Base-by-base conservation (phyloP, 2,888 invertebrate species). In the Drosophila parthenogenetica region DNA sequence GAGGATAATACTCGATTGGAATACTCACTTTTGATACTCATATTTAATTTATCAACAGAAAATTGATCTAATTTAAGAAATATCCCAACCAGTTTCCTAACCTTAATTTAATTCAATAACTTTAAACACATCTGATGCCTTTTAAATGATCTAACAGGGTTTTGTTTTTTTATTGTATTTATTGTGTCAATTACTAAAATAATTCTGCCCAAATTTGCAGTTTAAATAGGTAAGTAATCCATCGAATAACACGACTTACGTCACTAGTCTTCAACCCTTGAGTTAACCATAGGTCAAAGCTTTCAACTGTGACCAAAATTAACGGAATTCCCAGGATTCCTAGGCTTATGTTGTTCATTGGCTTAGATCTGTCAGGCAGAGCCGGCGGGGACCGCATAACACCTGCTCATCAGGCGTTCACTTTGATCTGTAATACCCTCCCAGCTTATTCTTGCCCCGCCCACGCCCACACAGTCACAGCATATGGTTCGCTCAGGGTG, bases 361-460 rank as follows among this genome's bases (percentile, higher is more conserved):
- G 86, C 86, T 73, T 40, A 80, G 74, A 73, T 78, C 75, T 78
- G 79, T 64, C 78, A 63, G 14, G 46, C 35, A 14, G 29, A 10
- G 54, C 66, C 65, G 37, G 49, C 39, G 22, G 46, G 77, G 51
- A 8, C 51, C 11, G 58, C 49, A 50, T 53, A 65, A 76, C 77
- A 79, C 77, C 79, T 81, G 83, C 73, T 64, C 66, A 60, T 72
- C 78, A 49, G 43, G 63, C 81, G 49, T 69, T 77, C 69, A 43
- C 77, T 89, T 87, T 87, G 89, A 87, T 87, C 79, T 81, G 53
- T 51, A 67, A 60, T 72, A 62, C 76, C 48, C 13, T 0, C 57
- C 49, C 67, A 63, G 72, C 77, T 79, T 82, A 80, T 64, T 69
- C 53, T 51, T 32, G 19, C 32, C 53, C 48, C 43, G 8, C 17